Evolutionary conservation across 2,888 invertebrate species (phyloP), one percentile per base, ranked within the genome.

Genomic region (Calliopum simillimum): DNA sequence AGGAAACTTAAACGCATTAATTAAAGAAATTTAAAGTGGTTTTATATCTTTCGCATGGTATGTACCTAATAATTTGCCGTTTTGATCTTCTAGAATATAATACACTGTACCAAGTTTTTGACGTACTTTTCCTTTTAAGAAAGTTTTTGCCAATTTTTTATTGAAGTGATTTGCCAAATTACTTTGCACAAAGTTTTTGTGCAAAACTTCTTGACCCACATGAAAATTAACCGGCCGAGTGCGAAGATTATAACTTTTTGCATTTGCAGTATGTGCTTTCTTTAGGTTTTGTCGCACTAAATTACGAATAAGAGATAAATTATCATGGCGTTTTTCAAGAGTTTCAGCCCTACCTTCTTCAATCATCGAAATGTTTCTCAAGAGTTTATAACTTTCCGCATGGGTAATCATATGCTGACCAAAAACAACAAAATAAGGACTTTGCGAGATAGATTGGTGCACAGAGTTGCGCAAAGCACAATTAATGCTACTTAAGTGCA

Each of bases 391-490:
- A 8, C 69, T 61, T 21, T 62, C n/a, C 4, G 58, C 67, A 49
- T 70, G 59, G 5, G 64, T 64, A 14, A 68, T 11, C 72, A 69
- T 69, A 56, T 69, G 58, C n/a, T 69, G 67, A 2, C 69, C 66
- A 49, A 71, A 71, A n/a, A 73, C 19, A 2, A 66, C 46, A 23
- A 64, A 69, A 46, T 69, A 73, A 1, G 63, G 70, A 13, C 58
- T 64, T 14, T 59, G 63, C 1, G 49, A 55, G 19, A 59, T 71
- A 14, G 51, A 53, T 44, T 69, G 71, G 12, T 68, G 72, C 19
- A 56, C 41, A 3, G 64, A 71, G 14, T 64, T 65, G 3, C 69
- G 67, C 49, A 70, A 56, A 3, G 71, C 69, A 16, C 66, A 58
- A 33, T 47, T 68, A 19, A 73, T 67, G 4, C 44, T 51, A 16